A percentile compares a stretch with the other conserved stretches of the same genome.
phyloP scores from a whole-genome alignment of 1,140 invertebrate species.

The Drosophila sp. region DNA sequence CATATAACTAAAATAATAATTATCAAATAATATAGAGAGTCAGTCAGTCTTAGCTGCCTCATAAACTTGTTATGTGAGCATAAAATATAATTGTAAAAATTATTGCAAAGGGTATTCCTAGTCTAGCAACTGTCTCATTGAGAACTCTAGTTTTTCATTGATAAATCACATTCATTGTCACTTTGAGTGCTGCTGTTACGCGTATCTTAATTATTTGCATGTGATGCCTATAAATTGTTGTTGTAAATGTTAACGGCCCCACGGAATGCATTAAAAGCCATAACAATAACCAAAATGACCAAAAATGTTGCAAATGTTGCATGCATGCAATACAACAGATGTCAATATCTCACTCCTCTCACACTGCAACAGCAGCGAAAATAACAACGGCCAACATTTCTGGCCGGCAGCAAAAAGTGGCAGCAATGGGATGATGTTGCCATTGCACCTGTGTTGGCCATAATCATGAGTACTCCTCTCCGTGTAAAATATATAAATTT shows the following conservation, averaged over 20 bases:
- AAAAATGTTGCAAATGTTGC: slow-evolving; percentile 42
- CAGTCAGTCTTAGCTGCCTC: no score
- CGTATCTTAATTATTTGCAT: slow-evolving; percentile 70
- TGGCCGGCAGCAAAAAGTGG: not conserved
- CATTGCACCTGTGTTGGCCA: not conserved
- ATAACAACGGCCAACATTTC: not conserved
- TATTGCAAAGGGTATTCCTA: slow-evolving; percentile 7
- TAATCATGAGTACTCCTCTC: not conserved
- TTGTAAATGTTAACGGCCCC: slow-evolving; percentile 52
- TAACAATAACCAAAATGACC: slow-evolving; percentile 59
- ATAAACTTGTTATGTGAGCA: no score
- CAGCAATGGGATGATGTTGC: not conserved
- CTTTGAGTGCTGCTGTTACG: slow-evolving; percentile 23
- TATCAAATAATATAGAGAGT: not conserved
- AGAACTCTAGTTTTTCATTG: slow-evolving; percentile 30
- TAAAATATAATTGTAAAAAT: no score
- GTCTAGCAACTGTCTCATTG: not conserved
- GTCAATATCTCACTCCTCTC: slow-evolving; percentile 40
- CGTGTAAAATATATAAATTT: slow-evolving; percentile 39
- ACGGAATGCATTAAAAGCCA: slow-evolving; percentile 67
- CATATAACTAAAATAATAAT: no score
- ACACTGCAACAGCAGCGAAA: slow-evolving; percentile 1
- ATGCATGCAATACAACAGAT: slow-evolving; percentile 21
- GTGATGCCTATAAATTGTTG: slow-evolving; percentile 33
- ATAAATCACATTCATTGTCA: slow-evolving; percentile 49